Evolutionary conservation across 2,113 vertebrate species (phyloP).

Genomic region (Nothocercus julius): DNA sequence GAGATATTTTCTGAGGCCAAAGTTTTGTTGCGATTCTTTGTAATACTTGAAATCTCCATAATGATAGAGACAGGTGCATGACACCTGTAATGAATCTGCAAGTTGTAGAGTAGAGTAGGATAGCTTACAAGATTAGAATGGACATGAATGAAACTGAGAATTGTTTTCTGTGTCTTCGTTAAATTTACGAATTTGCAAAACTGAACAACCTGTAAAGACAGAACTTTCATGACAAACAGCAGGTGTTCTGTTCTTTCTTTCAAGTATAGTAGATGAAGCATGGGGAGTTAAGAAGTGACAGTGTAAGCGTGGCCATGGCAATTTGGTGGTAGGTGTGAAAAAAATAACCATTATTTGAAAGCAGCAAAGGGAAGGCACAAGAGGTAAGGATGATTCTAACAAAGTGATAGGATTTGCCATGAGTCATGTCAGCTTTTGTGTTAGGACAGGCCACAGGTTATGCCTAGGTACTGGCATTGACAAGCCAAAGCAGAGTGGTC

Average conservation of each 20-base stretch:
- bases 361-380: fast-evolving
- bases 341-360: background rate
- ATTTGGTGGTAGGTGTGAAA: background rate
- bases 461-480: background rate
- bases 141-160: background rate
- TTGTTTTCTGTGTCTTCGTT: background rate
- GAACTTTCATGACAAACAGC: background rate
- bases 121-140: background rate
- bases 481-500: background rate
- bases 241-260: background rate
- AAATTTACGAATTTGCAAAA: background rate
- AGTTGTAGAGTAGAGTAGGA: background rate
- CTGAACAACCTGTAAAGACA: background rate
- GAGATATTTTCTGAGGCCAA: background rate
- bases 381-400: background rate
- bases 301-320: background rate
- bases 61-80: background rate
- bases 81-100: background rate
- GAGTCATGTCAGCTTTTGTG: background rate
- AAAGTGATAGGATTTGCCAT: background rate
- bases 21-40: background rate
- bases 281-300: background rate
- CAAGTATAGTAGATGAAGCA: background rate
- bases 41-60: background rate
- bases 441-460: background rate